Evolutionary conservation across 2,888 invertebrate species (phyloP), one percentile per base, ranked within the genome.

Genomic region (Chorisops tibialis): DNA sequence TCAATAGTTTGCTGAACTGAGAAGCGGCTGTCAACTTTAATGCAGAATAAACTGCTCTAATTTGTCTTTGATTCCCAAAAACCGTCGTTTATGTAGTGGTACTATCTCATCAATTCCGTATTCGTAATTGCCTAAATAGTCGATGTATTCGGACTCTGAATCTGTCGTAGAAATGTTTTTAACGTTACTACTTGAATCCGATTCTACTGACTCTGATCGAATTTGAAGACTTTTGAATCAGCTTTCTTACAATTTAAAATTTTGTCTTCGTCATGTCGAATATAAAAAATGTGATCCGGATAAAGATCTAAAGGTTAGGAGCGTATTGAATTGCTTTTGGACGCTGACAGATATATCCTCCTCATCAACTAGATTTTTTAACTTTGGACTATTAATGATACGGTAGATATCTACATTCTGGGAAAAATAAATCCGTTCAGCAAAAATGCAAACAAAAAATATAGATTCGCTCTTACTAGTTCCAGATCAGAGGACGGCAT

Each of bases 1-100:
- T 81, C 69, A 68, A 85, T 78, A 80, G 84, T 81, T 67, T 80
- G 74, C 47, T 75, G 70, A 16, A 75, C 67, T 21, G 80, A 71
- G 38, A 76, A 74, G 35, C 85, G 77, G 1, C 82, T 85, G 72
- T 87, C 85, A 48, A 87, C 70, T 74, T 82, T 82, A 63, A 12
- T 59, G 22, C 14, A 63, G 7, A 30, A 59, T 47, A 49, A 59
- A 52, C 22, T 59, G 63, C 11, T 47, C 24, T 30, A 63, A 48
- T 12, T 63, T 35, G 19, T 49, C 7, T 24, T 49, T 49, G n/a
- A 49, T 24, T n/a, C 49, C 30, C 4, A 49, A 5, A 24, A 49
- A 49, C 11, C 49, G 49, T 24, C 30, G 22, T 4, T n/a, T n/a
- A 18, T 24, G 30, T 14, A 49, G 30, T 24, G 49, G 49, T n/a